These are phyloP conservation scores for Pandion haliaetus DNA, from an alignment of 2,113 vertebrate species.

Conservation along the genomic window DNA sequence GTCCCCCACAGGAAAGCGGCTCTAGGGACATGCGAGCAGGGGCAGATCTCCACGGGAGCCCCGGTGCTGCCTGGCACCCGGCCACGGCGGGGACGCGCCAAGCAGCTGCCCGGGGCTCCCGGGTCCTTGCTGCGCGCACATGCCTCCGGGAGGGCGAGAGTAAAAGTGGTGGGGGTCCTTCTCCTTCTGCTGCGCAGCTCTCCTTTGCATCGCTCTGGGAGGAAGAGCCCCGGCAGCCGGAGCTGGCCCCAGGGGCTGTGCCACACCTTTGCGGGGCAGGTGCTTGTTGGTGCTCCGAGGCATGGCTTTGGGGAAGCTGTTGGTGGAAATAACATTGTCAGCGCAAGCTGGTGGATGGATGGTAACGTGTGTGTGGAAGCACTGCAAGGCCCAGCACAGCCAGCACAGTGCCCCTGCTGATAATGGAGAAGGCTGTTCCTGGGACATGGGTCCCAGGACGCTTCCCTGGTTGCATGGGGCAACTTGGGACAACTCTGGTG, in stretches of 20 bases:
- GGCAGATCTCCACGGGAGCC: neutral
- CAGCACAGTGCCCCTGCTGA: neutral
- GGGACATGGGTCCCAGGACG: neutral
- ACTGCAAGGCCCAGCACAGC: neutral
- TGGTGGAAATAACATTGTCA: neutral
- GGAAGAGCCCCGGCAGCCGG: neutral
- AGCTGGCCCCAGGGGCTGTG: neutral
- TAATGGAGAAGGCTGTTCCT: neutral
- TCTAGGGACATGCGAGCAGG: no score
- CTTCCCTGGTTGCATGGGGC: neutral
- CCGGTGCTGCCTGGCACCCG: neutral
- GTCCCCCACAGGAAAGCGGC: fast-evolving
- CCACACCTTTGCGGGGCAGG: neutral
- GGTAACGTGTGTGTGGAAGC: neutral
- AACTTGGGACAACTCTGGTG: neutral
- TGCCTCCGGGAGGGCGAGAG: neutral
- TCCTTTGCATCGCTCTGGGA: no score
- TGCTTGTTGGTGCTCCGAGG: neutral
- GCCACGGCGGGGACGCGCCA: no score
- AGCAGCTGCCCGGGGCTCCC: neutral
- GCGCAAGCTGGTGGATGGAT: neutral
- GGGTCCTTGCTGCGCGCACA: neutral
- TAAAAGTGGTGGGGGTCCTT: neutral
- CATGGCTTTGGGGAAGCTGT: neutral
- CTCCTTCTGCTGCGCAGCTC: neutral